A percentile compares a stretch with the other conserved stretches of the same genome.
Conservation (phyloP, 2,888 invertebrate species). For the Azorinus chamasolen region DNA sequence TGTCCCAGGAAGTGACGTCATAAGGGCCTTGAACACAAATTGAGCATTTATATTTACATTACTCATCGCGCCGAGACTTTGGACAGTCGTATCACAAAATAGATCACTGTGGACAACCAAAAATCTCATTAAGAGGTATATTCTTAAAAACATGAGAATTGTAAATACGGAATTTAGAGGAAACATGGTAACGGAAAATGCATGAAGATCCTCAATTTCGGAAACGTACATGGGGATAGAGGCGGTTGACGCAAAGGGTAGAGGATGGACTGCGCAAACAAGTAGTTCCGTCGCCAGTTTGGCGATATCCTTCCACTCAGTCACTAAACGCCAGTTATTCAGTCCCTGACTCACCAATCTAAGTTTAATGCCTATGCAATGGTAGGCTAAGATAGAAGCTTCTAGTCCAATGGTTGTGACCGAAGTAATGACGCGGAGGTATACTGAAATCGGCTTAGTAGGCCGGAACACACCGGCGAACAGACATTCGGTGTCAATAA, state of each 20-base stretch:
- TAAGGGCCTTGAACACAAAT: conserved; percentile 79
- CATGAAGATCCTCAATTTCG: conserved; percentile 50
- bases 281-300: conserved; percentile 71
- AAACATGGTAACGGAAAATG: conserved; percentile 61
- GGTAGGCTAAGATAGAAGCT: conserved; percentile 70
- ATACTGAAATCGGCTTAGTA: conserved; percentile 65
- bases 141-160: conserved; percentile 77
- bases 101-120: conserved; percentile 79
- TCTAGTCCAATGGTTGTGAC: conserved; percentile 73
- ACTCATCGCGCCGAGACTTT: conserved; percentile 80
- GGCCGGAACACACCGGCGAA: conserved; percentile 63
- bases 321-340: conserved; percentile 76
- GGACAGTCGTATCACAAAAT: conserved; percentile 79
- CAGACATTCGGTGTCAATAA: conserved; percentile 76
- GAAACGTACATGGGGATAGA: conserved; percentile 67
- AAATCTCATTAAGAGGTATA: conserved; percentile 76
- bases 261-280: conserved; percentile 77
- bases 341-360: conserved; percentile 75
- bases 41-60: conserved; percentile 79
- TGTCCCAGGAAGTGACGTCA: conserved; percentile 75
- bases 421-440: conserved; percentile 74
- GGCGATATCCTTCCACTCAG: conserved; percentile 69
- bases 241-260: conserved; percentile 71
- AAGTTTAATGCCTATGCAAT: conserved; percentile 73
- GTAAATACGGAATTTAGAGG: conserved; percentile 78